Evolutionary conservation across 2,113 vertebrate species (phyloP).

Genomic region (Zonotrichia leucophrys): DNA sequence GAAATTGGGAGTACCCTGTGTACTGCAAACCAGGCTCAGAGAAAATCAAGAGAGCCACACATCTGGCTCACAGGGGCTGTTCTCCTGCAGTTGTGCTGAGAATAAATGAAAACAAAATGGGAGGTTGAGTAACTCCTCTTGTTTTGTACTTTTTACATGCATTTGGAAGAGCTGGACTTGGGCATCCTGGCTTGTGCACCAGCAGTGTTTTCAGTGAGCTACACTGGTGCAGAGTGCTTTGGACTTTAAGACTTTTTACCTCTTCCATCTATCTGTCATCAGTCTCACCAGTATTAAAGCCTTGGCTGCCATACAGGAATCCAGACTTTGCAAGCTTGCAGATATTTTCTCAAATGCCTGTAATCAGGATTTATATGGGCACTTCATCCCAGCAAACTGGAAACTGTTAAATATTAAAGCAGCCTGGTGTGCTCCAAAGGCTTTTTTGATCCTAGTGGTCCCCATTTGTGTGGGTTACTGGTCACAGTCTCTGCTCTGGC

Average conservation of each 20-base stretch:
- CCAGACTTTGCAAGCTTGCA: slow-evolving; percentile 61
- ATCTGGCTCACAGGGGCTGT: background rate
- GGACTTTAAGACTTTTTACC: slow-evolving; percentile 39
- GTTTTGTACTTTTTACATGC: background rate
- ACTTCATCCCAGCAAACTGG: slow-evolving; percentile 24
- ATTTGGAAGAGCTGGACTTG: background rate
- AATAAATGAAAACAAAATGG: background rate
- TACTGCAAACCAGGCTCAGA: background rate
- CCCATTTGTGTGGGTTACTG: background rate
- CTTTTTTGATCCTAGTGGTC: background rate
- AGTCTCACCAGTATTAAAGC: slow-evolving; percentile 44
- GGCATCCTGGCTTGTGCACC: background rate
- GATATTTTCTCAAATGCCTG: slow-evolving; percentile 63
- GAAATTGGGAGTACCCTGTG: background rate
- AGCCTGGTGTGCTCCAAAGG: background rate
- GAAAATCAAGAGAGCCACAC: background rate
- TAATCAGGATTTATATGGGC: slow-evolving; percentile 60
- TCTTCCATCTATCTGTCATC: slow-evolving; percentile 66
- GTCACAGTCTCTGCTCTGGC: background rate
- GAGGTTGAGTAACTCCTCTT: background rate
- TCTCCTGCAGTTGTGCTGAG: background rate
- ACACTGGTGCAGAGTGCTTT: background rate
- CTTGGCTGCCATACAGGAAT: slow-evolving; percentile 58
- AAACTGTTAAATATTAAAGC: slow-evolving; percentile 28
- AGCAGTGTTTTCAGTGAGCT: background rate